A percentile compares a stretch with the other conserved stretches of the same genome.
Evolutionary conservation across 1,140 invertebrate species (phyloP).

Genomic region (Brachionus plicatilis): DNA sequence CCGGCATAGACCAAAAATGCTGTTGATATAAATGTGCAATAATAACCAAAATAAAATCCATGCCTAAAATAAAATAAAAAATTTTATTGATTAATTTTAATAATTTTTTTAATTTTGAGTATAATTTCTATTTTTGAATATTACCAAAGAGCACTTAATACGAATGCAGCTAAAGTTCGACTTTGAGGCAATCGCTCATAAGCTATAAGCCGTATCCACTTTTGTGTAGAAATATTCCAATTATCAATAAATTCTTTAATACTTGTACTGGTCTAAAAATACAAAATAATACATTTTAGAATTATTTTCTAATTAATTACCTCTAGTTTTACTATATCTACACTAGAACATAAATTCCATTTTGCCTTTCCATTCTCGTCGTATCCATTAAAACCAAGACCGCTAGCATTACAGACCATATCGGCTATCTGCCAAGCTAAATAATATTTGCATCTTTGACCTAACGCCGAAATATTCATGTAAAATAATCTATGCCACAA

Average conservation of each 20-base stretch:
- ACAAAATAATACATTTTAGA: neutral
- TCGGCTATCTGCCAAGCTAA: slow-evolving; percentile 84
- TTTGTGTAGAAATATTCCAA: slow-evolving; percentile 81
- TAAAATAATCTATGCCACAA: slow-evolving; percentile 4
- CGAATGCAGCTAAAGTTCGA: slow-evolving; percentile 66
- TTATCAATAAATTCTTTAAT: slow-evolving; percentile 70
- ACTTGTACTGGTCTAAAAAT: slow-evolving; percentile 67
- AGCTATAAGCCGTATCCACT: slow-evolving; percentile 75
- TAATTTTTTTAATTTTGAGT: neutral
- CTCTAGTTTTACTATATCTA: slow-evolving; percentile 81
- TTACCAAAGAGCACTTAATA: slow-evolving; percentile 79
- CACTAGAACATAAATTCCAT: slow-evolving; percentile 86
- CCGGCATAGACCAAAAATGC: slow-evolving; percentile 78
- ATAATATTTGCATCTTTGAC: slow-evolving; percentile 79
- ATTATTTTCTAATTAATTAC: slow-evolving; percentile 57
- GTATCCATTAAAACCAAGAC: slow-evolving; percentile 81
- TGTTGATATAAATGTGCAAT: slow-evolving; percentile 81
- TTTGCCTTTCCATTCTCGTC: slow-evolving; percentile 62
- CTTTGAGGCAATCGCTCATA: slow-evolving; percentile 70
- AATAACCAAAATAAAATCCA: slow-evolving; percentile 93
- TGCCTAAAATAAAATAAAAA: slow-evolving; percentile 57
- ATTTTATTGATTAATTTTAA: neutral
- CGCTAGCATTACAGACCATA: slow-evolving; percentile 84
- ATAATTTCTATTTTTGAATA: neutral
- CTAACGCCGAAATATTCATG: neutral